Evolutionary conservation across 2,113 vertebrate species (phyloP).

Genomic region (Lontra canadensis): DNA sequence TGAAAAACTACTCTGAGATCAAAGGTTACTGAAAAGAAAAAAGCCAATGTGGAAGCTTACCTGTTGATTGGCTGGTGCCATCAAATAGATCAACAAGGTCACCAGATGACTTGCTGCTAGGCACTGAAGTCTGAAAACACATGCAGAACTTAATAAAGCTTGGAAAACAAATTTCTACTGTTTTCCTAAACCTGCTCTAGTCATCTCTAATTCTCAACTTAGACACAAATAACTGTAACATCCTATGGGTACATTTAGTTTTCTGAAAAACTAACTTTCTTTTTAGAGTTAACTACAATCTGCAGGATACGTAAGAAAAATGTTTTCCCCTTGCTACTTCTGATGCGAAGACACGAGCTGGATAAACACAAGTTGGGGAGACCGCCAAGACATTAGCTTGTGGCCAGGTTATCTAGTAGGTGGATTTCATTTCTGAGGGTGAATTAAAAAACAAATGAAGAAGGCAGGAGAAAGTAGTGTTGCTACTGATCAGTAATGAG

Average conservation of each 20-base stretch:
- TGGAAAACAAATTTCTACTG: constrained; percentile 6
- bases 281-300: background rate
- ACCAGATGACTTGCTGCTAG: constrained; percentile 86
- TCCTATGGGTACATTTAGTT: background rate
- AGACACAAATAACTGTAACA: constrained; percentile 1
- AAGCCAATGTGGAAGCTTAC: constrained; percentile 73
- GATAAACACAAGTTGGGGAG: background rate
- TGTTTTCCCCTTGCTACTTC: background rate
- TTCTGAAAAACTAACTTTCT: background rate
- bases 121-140: constrained; percentile 83
- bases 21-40: background rate
- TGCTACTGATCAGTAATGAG: background rate
- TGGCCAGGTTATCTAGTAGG: background rate
- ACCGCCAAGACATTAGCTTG: background rate
- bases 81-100: constrained; percentile 93
- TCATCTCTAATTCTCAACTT: background rate
- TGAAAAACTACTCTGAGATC: background rate
- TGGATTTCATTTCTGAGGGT: background rate
- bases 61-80: constrained; percentile 87
- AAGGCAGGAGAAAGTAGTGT: background rate
- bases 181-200: background rate
- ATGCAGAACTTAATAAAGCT: constrained; percentile 33
- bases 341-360: background rate
- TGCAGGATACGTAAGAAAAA: background rate
- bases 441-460: background rate